These are phyloP conservation scores for Pangasius larnaudii DNA, from an alignment of 2,797 vertebrate species.

Conservation along the genomic window DNA sequence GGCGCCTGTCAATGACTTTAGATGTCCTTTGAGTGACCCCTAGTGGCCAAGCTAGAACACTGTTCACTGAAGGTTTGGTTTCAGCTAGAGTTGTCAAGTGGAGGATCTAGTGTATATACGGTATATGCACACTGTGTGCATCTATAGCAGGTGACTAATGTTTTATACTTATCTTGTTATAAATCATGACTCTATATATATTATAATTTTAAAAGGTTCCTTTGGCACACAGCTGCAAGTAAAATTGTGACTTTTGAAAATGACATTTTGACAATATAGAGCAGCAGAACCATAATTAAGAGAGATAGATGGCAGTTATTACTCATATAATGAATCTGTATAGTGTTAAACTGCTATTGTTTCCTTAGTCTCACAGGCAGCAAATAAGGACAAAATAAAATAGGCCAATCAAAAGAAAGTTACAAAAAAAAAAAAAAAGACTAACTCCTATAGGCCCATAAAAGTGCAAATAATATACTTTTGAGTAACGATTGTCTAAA, in stretches of 20 bases:
- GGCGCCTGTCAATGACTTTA: not conserved
- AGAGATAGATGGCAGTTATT: not conserved
- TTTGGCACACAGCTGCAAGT: not conserved
- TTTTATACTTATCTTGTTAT: not conserved
- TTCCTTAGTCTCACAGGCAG: not conserved
- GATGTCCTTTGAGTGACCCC: slow-evolving; percentile 41
- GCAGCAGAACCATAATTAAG: not conserved
- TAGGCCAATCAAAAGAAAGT: not conserved
- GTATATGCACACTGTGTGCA: not conserved
- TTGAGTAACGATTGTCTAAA: not conserved
- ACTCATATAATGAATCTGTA: not conserved
- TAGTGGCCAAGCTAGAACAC: slow-evolving; percentile 36
- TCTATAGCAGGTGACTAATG: not conserved
- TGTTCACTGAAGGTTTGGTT: not conserved
- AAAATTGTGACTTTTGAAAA: not conserved
- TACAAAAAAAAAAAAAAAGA: not conserved
- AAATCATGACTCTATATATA: not conserved
- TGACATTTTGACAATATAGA: not conserved
- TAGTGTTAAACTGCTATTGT: not conserved
- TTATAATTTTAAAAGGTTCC: not conserved
- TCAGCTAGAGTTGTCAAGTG: not conserved
- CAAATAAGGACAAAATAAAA: not conserved
- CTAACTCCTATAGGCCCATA: too few relatives aligned
- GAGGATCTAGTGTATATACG: not conserved
- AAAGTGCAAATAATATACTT: not conserved